Percentiles rank a stretch among this genome's conserved stretches.
Conservation (phyloP, 1,140 invertebrate species). For the Ctenoplectra terminalis region DNA sequence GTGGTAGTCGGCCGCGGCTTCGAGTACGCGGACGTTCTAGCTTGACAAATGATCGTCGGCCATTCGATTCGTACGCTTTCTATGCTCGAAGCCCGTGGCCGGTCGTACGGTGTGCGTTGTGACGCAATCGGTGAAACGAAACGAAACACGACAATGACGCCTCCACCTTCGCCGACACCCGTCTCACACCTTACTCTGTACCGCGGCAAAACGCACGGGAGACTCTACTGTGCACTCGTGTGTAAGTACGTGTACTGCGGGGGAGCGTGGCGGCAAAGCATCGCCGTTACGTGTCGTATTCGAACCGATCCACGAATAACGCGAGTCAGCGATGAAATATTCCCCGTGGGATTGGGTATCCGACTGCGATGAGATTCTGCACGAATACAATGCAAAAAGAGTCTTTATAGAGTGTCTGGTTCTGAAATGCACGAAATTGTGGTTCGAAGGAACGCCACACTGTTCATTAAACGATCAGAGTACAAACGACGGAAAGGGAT, state of each 20-base stretch:
- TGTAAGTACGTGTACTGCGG: too few relatives aligned
- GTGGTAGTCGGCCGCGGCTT: constrained; percentile 39
- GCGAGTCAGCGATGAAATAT: constrained; percentile 6
- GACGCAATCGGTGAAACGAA: constrained; percentile 65
- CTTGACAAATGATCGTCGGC: constrained; percentile 71
- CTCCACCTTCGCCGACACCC: constrained; percentile 62
- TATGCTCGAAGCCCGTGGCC: constrained; percentile 12
- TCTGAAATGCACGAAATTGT: neutral
- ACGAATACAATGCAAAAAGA: too few relatives aligned
- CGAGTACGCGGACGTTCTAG: constrained; percentile 58
- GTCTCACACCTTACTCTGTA: constrained; percentile 25
- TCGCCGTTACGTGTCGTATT: neutral
- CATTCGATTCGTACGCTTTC: constrained; percentile 70
- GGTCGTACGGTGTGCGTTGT: constrained; percentile 35
- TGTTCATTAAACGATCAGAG: neutral
- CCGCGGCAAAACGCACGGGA: constrained; percentile 35
- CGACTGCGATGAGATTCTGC: constrained; percentile 11
- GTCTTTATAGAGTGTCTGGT: neutral
- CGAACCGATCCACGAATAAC: neutral
- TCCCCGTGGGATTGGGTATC: neutral
- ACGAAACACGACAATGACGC: constrained; percentile 66
- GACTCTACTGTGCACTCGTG: too few relatives aligned
- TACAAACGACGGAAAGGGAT: neutral
- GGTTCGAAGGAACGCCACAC: neutral
- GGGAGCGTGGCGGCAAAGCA: neutral